phyloP scores from a whole-genome alignment of 2,888 invertebrate genomes.

The Electrophaes corylata region DNA sequence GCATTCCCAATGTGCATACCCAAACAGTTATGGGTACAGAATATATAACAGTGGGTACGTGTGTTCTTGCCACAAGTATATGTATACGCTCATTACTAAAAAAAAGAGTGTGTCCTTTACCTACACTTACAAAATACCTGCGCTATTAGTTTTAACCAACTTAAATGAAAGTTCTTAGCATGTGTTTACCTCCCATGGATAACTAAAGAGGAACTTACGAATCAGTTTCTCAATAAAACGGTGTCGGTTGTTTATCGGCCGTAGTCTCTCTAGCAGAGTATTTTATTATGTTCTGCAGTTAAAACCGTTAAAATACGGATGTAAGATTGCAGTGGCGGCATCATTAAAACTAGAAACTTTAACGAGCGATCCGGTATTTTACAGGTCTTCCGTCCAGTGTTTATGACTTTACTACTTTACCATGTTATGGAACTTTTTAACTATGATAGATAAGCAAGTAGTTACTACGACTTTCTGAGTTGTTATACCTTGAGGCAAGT shows the following conservation, averaged over 20 bases:
- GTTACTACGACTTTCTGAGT: neutral
- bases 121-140: neutral
- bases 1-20: neutral
- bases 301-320: too few relatives aligned
- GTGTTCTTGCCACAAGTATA: too few relatives aligned
- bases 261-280: neutral
- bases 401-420: neutral
- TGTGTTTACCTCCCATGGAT: neutral
- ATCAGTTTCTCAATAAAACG: neutral
- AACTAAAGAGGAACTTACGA: neutral
- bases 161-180: neutral
- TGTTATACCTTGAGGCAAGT: neutral
- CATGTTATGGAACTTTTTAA: conserved; percentile 7
- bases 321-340: neutral
- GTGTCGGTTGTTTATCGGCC: neutral
- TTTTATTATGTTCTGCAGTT: too few relatives aligned
- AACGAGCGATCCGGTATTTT: conserved; percentile 11
- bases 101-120: neutral
- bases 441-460: neutral
- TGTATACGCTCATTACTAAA: too few relatives aligned
- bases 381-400: conserved; percentile 13
- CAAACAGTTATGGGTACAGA: neutral
- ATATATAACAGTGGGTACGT: neutral
- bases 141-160: neutral
- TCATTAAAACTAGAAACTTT: neutral